These are phyloP conservation scores for Panthera leo DNA, from an alignment of 2,113 vertebrate species.

Conservation along the genomic window DNA sequence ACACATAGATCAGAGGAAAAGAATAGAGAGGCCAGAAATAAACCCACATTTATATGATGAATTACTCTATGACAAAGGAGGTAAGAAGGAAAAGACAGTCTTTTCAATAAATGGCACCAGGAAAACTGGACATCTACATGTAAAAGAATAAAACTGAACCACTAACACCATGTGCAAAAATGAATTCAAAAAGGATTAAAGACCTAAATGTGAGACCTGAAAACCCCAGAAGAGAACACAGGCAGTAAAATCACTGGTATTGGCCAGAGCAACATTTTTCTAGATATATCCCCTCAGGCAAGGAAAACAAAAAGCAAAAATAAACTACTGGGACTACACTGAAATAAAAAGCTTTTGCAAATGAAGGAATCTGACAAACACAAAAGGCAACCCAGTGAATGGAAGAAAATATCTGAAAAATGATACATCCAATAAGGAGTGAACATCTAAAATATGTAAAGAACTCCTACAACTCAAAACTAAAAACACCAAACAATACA, in stretches of 20 bases:
- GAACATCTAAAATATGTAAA: neutral
- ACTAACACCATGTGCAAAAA: neutral
- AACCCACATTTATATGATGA: neutral
- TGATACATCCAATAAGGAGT: neutral
- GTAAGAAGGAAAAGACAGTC: neutral
- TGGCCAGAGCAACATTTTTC: neutral
- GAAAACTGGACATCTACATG: neutral
- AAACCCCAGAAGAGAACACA: neutral
- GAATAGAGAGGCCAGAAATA: neutral
- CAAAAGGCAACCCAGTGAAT: neutral
- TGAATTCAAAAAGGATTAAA: neutral
- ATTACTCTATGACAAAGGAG: neutral
- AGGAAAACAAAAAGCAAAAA: neutral
- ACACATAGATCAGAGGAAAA: neutral
- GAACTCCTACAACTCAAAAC: neutral
- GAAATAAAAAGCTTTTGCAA: neutral
- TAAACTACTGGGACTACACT: neutral
- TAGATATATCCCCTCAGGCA: neutral
- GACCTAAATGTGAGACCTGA: neutral
- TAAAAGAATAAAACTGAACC: neutral
- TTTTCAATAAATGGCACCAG: neutral
- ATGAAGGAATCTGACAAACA: neutral
- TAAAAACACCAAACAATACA: neutral
- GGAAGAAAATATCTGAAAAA: neutral
- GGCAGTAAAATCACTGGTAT: neutral